Percentiles rank a stretch among this genome's conserved stretches.
phyloP scores from a whole-genome alignment of 2,113 vertebrate species.

The Toxotes chatareus region DNA sequence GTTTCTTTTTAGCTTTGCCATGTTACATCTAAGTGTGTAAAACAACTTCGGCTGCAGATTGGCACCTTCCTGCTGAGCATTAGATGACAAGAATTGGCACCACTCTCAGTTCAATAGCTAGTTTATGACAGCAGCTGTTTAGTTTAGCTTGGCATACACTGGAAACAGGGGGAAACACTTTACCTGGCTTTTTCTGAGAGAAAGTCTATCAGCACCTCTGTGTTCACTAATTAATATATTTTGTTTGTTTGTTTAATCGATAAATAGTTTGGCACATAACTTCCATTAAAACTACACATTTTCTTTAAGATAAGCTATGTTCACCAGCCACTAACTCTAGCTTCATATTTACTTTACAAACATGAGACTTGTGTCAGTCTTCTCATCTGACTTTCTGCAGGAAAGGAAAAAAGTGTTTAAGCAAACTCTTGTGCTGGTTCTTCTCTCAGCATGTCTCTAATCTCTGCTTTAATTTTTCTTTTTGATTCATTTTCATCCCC shows the following conservation, averaged over 20 bases:
- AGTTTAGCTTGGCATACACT: background rate
- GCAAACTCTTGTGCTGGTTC: background rate
- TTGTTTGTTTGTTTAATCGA: background rate
- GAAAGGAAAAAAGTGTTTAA: background rate
- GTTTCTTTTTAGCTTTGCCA: background rate
- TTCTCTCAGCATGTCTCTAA: background rate
- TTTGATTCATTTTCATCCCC: background rate
- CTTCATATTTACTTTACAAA: background rate
- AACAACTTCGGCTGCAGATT: background rate
- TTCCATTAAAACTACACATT: background rate
- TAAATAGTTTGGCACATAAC: background rate
- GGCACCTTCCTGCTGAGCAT: background rate
- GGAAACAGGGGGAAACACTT: too few relatives aligned
- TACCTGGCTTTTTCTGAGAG: too few relatives aligned
- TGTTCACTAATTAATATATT: background rate
- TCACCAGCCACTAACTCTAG: background rate
- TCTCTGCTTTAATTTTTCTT: constrained; percentile 2
- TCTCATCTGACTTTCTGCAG: background rate
- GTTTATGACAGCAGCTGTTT: background rate
- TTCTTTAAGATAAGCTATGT: constrained; percentile 2
- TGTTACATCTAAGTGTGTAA: background rate
- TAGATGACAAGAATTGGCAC: background rate
- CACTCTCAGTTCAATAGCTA: background rate
- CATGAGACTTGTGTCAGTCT: too few relatives aligned
- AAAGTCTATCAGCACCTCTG: background rate